Conservation (phyloP, 2,797 vertebrate genomes). For the Muscicapa striata region DNA sequence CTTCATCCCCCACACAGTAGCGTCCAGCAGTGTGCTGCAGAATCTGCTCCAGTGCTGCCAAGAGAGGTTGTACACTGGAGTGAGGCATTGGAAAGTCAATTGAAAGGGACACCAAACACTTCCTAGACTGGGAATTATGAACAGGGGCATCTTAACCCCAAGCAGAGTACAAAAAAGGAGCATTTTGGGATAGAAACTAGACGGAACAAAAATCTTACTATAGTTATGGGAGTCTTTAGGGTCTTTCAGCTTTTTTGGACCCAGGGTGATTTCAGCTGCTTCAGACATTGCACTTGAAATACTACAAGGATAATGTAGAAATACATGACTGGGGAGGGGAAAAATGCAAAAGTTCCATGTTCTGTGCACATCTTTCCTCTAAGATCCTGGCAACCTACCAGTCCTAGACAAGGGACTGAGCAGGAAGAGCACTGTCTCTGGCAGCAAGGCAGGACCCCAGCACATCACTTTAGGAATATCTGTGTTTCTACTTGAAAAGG, state of each 20-base stretch:
- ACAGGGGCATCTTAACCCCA: background rate
- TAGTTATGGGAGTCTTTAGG: background rate
- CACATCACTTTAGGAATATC: background rate
- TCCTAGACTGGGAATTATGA: background rate
- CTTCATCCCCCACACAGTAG: constrained; percentile 93
- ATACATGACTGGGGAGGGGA: background rate
- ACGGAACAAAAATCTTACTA: background rate
- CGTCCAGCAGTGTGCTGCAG: constrained; percentile 86
- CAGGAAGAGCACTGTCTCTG: background rate
- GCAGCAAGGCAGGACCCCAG: background rate
- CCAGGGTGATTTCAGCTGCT: background rate
- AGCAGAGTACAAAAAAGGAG: background rate
- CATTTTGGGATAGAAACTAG: background rate
- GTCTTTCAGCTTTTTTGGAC: background rate
- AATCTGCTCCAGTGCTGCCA: constrained; percentile 88
- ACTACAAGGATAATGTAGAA: background rate
- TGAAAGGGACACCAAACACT: background rate
- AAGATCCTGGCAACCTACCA: background rate
- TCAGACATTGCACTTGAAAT: background rate
- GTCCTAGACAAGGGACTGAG: background rate
- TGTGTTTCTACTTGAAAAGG: background rate
- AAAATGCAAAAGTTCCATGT: background rate
- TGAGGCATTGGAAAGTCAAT: background rate
- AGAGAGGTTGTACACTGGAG: background rate
- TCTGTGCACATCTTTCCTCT: background rate